phyloP scores from a whole-genome alignment of 2,797 vertebrate species.

The Fundulus diaphanus region DNA sequence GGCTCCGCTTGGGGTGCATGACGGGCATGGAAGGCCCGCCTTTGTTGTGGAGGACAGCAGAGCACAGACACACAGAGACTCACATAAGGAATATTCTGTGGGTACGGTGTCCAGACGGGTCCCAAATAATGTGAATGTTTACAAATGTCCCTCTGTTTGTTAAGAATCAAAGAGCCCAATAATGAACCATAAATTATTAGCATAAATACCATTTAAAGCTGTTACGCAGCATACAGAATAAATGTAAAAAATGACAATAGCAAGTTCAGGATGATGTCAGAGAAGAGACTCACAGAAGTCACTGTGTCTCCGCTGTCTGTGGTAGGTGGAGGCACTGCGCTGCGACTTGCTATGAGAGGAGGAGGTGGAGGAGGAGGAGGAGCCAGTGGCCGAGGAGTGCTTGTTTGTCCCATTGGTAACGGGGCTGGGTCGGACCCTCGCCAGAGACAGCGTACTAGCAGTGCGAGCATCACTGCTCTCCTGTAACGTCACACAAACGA shows the following conservation, averaged over 20 bases:
- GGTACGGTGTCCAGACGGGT: background rate
- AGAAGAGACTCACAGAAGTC: conserved; percentile 90
- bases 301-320: conserved; percentile 93
- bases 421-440: conserved; percentile 89
- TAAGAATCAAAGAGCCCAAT: too few relatives aligned
- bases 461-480: conserved; percentile 85
- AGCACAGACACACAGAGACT: conserved; percentile 67
- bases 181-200: too few relatives aligned
- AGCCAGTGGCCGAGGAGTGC: conserved; percentile 80
- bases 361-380: conserved; percentile 81
- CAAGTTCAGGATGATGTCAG: conserved; percentile 17
- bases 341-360: conserved; percentile 90
- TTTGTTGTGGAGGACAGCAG: conserved; percentile 80
- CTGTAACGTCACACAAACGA: conserved; percentile 55
- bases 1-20: conserved; percentile 91
- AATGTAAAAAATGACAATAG: background rate
- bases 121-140: background rate
- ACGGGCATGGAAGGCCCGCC: conserved; percentile 91
- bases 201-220: too few relatives aligned
- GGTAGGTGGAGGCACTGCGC: conserved; percentile 89
- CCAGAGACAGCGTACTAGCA: conserved; percentile 88
- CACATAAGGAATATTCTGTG: conserved; percentile 70
- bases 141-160: background rate
- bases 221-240: background rate
- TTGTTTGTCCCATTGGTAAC: conserved; percentile 89